Evolutionary conservation across 2,113 vertebrate species (phyloP).

Genomic region (Coryphaenoides rupestris): DNA sequence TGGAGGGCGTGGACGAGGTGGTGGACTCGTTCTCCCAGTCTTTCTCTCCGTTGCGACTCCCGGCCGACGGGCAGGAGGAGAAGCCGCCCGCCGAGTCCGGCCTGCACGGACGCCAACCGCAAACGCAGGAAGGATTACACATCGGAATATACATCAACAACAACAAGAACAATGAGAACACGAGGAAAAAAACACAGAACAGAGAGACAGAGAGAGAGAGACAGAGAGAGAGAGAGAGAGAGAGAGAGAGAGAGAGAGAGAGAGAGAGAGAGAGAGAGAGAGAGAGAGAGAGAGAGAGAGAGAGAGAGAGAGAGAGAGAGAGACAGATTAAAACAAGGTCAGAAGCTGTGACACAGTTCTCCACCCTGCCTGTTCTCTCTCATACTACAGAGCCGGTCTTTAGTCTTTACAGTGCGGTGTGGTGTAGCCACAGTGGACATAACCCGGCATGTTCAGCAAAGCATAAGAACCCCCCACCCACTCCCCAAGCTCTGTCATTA

Average conservation of each 20-base stretch:
- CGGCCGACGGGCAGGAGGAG: constrained; percentile 84
- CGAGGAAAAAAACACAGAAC: neutral
- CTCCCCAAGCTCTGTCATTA: constrained; percentile 19
- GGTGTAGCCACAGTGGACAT: too few relatives aligned
- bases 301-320: constrained; percentile 19
- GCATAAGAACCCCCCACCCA: too few relatives aligned
- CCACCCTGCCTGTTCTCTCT: constrained; percentile 43
- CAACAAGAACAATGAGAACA: neutral
- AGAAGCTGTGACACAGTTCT: constrained; percentile 40
- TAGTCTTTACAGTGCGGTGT: constrained; percentile 14
- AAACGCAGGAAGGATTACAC: constrained; percentile 34
- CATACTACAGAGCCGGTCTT: constrained; percentile 14
- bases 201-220: too few relatives aligned
- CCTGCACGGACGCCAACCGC: constrained; percentile 64
- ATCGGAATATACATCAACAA: constrained; percentile 1
- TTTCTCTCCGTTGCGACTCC: constrained; percentile 91
- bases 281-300: constrained; percentile 30
- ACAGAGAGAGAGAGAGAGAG: too few relatives aligned
- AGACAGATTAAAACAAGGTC: constrained; percentile 45
- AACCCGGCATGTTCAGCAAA: constrained; percentile 47
- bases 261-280: neutral
- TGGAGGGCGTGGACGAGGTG: constrained; percentile 92
- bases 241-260: neutral
- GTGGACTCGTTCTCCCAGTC: constrained; percentile 98
- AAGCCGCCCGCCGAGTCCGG: constrained; percentile 91